Conservation (phyloP, 2,113 vertebrate genomes). For the Anarhynchus alexandrinus region DNA sequence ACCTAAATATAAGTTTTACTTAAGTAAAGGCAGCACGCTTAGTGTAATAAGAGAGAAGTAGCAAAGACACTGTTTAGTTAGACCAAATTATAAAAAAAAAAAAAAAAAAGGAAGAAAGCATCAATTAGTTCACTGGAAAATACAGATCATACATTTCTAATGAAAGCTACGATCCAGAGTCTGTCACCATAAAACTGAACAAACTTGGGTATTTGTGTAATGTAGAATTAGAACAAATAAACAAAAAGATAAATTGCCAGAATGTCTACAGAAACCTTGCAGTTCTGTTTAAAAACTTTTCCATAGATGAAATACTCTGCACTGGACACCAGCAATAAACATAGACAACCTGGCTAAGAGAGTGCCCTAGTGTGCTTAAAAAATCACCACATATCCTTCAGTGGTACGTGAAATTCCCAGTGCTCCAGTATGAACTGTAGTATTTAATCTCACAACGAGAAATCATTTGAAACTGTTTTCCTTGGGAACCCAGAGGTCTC, state of each 20-base stretch:
- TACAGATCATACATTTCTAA: not conserved
- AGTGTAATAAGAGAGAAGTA: not conserved
- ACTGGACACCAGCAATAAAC: not conserved
- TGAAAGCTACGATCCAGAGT: not conserved
- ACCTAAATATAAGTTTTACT: not conserved
- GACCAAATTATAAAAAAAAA: not conserved
- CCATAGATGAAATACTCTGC: not conserved
- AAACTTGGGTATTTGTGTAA: not conserved
- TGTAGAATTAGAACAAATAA: not conserved
- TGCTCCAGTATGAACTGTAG: not conserved
- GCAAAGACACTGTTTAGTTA: not conserved
- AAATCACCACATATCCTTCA: not conserved
- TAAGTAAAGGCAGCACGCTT: not conserved
- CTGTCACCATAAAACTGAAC: not conserved
- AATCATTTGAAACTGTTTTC: not conserved
- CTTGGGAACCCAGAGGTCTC: not conserved
- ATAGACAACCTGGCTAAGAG: not conserved
- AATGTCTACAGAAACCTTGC: not conserved
- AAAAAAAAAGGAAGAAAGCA: not conserved
- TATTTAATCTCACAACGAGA: not conserved
- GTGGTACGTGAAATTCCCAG: not conserved
- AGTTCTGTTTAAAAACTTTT: not conserved
- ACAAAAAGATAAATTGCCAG: not conserved
- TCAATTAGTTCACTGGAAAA: not conserved
- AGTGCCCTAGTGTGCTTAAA: not conserved